A percentile compares a stretch with the other conserved stretches of the same genome.
Conservation (phyloP, 2,113 vertebrate genomes). For the Myrmecophaga tridactyla region DNA sequence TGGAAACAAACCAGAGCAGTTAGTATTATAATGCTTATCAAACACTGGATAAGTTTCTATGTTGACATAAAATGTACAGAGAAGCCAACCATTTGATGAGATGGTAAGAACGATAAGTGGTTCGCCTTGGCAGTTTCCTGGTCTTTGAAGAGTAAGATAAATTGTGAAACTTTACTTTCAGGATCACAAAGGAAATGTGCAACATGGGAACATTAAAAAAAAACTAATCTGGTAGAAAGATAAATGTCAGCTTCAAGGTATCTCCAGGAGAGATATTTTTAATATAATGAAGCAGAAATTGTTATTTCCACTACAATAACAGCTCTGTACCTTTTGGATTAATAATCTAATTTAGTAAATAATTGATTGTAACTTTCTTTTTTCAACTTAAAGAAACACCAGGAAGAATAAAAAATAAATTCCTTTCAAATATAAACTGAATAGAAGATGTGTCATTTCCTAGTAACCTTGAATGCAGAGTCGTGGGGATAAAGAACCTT, state of each 20-base stretch:
- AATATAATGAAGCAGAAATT: conserved; percentile 18
- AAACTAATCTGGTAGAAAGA: conserved; percentile 14
- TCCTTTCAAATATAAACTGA: not conserved
- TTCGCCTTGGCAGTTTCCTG: not conserved
- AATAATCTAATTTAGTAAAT: conserved; percentile 56
- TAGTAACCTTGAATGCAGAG: conserved; percentile 13
- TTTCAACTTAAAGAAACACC: conserved; percentile 23
- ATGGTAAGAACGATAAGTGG: not conserved
- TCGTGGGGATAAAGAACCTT: not conserved
- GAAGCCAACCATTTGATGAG: conserved; percentile 13
- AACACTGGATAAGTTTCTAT: conserved; percentile 17
- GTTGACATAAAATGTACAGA: not conserved
- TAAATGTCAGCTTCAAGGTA: not conserved
- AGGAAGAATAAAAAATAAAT: not conserved
- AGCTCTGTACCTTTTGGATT: not conserved
- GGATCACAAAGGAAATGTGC: conserved; percentile 40
- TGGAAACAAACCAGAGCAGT: not conserved
- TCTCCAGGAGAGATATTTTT: not conserved
- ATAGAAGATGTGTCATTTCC: conserved; percentile 33
- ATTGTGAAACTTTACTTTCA: conserved; percentile 40
- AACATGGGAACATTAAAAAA: conserved; percentile 12
- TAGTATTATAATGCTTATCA: not conserved
- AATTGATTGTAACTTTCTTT: conserved; percentile 31
- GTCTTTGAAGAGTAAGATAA: not conserved
- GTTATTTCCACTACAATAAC: not conserved